Evolutionary conservation across 2,888 invertebrate genomes (phyloP), one percentile per base, ranked within the genome.

Genomic region (Gisinianus flammeolus): DNA sequence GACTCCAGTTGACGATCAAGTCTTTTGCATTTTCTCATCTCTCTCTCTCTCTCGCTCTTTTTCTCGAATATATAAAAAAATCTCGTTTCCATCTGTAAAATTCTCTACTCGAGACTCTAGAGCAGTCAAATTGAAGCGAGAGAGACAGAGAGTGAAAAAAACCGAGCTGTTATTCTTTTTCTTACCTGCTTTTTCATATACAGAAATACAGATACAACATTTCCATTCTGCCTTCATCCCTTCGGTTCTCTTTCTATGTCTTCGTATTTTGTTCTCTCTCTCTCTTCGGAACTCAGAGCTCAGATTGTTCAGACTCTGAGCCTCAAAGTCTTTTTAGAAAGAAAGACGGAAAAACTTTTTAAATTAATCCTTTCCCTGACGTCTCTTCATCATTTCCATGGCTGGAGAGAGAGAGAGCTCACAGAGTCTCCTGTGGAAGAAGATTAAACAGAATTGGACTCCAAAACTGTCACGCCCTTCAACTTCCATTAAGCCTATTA

Each of bases 401-500:
- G 71, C 16, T 71, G 70, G 52, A n/a, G n/a, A n/a, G n/a, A n/a
- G n/a, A n/a, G n/a, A n/a, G n/a, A n/a, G n/a, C n/a, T n/a, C n/a
- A n/a, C n/a, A n/a, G n/a, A 58, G 8, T 31, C 30, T 71, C 71
- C n/a, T 30, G 12, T 56, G 54, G 44, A 28, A 44, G 30, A 26
- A 71, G 71, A 71, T 71, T 71, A 71, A 56, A 30, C 28, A 56
- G 71, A 71, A 26, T 70, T 52, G 33, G 54, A 19, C 71, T 54
- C 71, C 16, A 67, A 66, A 66, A 75, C 33, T 75, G 75, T 75
- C 75, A 66, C 75, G 75, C 75, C 75, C 75, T 67, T 75, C 75
- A 75, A 31, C 66, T 75, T 66, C 30, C 75, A 75, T 75, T 75
- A 67, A 44, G 10, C 30, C 26, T 66, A 26, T 66, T 44, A 44